phyloP scores from a whole-genome alignment of 53 echinoderm and acorn worm species.

The Echinometra lucunter region DNA sequence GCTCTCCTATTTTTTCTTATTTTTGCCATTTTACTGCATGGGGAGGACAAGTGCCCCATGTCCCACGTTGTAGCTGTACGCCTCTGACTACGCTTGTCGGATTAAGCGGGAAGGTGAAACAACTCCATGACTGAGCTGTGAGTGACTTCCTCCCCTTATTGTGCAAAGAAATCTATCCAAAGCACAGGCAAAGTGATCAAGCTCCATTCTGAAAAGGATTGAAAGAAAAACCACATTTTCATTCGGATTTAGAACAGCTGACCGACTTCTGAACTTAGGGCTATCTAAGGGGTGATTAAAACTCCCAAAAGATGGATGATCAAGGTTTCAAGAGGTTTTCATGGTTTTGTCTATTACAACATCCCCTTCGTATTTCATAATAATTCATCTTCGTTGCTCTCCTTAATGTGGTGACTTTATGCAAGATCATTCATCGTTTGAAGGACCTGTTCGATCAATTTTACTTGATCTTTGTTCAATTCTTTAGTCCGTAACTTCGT shows the following conservation, averaged over 20 bases:
- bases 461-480: no score
- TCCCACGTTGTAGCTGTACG: no score
- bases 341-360: no score
- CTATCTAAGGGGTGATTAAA: not conserved
- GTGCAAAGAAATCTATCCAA: not conserved
- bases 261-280: constrained; percentile 1
- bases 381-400: no score
- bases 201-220: not conserved
- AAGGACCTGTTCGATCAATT: no score
- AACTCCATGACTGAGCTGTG: not conserved
- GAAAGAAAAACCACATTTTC: constrained; percentile 16
- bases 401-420: no score
- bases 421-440: no score
- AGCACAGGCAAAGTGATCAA: not conserved
- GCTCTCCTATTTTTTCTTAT: no score
- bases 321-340: not conserved
- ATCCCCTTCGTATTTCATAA: no score
- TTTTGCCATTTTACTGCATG: no score
- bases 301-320: not conserved
- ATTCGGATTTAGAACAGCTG: constrained; percentile 19
- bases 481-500: no score
- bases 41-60: no score
- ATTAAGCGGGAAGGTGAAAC: not conserved
- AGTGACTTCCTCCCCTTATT: constrained; percentile 12
- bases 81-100: not conserved